Conservation (phyloP, 2,888 invertebrate genomes). For the Rhabditophanes sp. region DNA sequence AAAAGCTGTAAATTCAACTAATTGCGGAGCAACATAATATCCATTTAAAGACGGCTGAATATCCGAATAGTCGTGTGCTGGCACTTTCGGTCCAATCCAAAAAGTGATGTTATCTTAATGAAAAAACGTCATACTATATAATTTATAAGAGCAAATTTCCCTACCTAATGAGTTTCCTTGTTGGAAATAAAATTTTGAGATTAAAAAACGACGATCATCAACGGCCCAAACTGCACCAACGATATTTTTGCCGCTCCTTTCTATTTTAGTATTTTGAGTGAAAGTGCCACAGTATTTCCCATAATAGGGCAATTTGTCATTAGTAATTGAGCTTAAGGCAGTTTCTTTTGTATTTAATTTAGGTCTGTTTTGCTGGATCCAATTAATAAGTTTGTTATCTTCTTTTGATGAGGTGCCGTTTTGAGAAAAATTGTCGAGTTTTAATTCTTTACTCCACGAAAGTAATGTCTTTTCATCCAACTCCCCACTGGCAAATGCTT, state of each 20-base stretch:
- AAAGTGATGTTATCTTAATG: conserved; percentile 42
- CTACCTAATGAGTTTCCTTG: conserved; percentile 14
- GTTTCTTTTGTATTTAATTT: conserved; percentile 13
- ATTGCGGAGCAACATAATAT: conserved; percentile 31
- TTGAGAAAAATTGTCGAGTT: too few species aligned
- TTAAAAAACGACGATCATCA: conserved; percentile 28
- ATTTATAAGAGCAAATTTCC: background rate
- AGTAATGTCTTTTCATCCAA: too few species aligned
- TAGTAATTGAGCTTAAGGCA: conserved; percentile 8
- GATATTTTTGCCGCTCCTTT: conserved; percentile 11
- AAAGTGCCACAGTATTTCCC: conserved; percentile 40
- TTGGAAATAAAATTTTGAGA: conserved; percentile 41
- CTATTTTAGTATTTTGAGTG: conserved; percentile 1
- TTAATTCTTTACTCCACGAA: too few species aligned
- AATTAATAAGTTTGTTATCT: conserved; percentile 33
- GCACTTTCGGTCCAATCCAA: conserved; percentile 37
- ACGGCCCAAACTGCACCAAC: conserved; percentile 38
- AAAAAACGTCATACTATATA: background rate
- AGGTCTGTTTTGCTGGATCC: conserved; percentile 38
- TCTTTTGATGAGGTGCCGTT: too few species aligned
- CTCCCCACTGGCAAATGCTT: too few species aligned
- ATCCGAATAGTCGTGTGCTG: conserved; percentile 24
- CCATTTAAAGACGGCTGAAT: conserved; percentile 39
- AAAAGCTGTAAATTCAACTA: conserved; percentile 28
- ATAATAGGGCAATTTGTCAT: conserved; percentile 38